Base-by-base conservation (phyloP, 1,140 invertebrate species). In the Chionoecetes opilio region DNA sequence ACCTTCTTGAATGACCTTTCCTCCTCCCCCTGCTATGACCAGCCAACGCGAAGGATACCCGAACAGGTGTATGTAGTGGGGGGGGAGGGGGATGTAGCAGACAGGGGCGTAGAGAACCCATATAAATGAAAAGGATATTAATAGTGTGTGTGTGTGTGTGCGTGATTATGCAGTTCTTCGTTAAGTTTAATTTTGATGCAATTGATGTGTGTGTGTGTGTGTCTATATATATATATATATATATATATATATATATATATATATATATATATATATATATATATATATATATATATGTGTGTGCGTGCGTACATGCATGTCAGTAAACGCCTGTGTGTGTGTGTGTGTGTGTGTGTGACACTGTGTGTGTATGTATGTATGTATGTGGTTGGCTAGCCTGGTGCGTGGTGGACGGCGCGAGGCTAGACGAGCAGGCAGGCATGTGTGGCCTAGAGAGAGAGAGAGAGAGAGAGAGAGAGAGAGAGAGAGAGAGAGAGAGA, bases 381-480 rank as follows among this genome's bases (percentile, higher is more conserved):
- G 53, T 21, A 21, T 21, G n/a, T 26, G 63, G 63, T 75, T 75
- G 63, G 63, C 63, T 75, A 26, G 63, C 63, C 63, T 75, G 63
- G n/a, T 75, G 63, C 63, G 63, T 75, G 63, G 63, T 75, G 63
- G 63, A 11, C 63, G 63, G 21, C n/a, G 63, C 63, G 63, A 75
- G 63, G 63, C 63, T 75, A 75, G 63, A 75, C 63, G 38, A 34
- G 86, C 86, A 37, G 86, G 34, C 86, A 87, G 21, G 86, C 34
- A 21, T 87, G 34, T 34, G 86, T 87, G 21, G 32, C 86, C 38
- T 87, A 41, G 34, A 37, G 86, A 87, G 86, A 87, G 86, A 35
- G 86, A 35, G 31, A 41, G 14, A 41, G 38, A 41, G 38, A 41
- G 31, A 26, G 14, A 17, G 37, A n/a, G 82, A 85, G 82, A 85